These are phyloP conservation scores for Calyptomena viridis DNA, from an alignment of 2,113 vertebrate species.

Conservation along the genomic window DNA sequence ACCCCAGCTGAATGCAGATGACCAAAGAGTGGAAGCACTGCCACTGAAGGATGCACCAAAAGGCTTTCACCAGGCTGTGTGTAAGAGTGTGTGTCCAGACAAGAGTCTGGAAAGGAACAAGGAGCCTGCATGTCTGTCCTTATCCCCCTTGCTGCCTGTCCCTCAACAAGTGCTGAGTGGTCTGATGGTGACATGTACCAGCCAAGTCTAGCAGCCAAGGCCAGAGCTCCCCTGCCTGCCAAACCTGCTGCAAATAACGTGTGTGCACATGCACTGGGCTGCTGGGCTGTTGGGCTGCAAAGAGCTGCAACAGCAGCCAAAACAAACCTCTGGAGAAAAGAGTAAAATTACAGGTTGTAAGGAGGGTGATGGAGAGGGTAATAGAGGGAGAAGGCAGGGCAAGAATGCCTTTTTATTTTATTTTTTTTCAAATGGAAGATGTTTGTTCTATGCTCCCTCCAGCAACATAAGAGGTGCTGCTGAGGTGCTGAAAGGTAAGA, in stretches of 20 bases:
- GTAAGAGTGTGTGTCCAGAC: background rate
- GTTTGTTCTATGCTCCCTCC: background rate
- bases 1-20: background rate
- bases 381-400: background rate
- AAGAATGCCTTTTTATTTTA: background rate
- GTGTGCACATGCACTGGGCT: background rate
- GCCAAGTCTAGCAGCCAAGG: background rate
- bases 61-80: background rate
- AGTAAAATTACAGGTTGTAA: background rate
- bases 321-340: background rate
- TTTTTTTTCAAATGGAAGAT: background rate
- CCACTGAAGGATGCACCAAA: rapidly evolving
- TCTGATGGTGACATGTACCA: rapidly evolving
- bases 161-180: background rate
- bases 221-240: background rate
- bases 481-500: background rate
- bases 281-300: background rate
- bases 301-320: background rate
- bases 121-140: background rate
- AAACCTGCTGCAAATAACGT: background rate
- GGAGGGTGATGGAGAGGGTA: background rate
- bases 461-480: background rate
- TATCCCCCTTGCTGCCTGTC: background rate
- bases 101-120: rapidly evolving
- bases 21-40: rapidly evolving